Evolutionary conservation across 2,113 vertebrate species (phyloP).

Genomic region (Oncorhynchus clarkii): DNA sequence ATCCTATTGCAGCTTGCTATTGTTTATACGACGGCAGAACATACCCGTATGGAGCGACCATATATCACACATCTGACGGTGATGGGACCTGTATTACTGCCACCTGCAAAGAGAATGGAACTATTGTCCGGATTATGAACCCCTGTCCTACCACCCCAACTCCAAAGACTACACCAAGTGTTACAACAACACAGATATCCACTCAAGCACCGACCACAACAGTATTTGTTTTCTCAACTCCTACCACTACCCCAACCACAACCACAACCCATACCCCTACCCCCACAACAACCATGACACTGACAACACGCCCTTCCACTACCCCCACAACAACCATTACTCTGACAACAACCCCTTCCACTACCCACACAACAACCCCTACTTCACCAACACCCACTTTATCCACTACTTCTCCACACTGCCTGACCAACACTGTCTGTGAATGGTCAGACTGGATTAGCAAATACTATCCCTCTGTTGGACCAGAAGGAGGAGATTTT

Average conservation of each 20-base stretch:
- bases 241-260: not conserved
- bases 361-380: not conserved
- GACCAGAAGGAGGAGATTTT: not conserved
- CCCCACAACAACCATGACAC: not conserved
- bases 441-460: conserved; percentile 37
- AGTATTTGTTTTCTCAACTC: conserved; percentile 39
- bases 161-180: not conserved
- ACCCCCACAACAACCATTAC: not conserved
- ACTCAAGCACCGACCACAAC: conserved; percentile 5
- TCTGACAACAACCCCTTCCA: not conserved
- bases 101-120: conserved; percentile 73
- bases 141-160: conserved; percentile 27
- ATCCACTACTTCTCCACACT: not conserved
- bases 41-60: conserved; percentile 56
- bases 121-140: conserved; percentile 43
- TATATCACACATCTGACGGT: conserved; percentile 82
- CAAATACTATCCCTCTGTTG: conserved; percentile 2
- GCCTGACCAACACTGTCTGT: conserved; percentile 10
- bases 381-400: not conserved
- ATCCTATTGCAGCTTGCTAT: conserved; percentile 71
- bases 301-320: not conserved
- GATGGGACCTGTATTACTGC: conserved; percentile 76
- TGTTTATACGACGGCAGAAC: conserved; percentile 69
- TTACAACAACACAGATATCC: not conserved
- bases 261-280: not conserved